phyloP scores from a whole-genome alignment of 2,113 vertebrate species.

The Leptodactylus fuscus region DNA sequence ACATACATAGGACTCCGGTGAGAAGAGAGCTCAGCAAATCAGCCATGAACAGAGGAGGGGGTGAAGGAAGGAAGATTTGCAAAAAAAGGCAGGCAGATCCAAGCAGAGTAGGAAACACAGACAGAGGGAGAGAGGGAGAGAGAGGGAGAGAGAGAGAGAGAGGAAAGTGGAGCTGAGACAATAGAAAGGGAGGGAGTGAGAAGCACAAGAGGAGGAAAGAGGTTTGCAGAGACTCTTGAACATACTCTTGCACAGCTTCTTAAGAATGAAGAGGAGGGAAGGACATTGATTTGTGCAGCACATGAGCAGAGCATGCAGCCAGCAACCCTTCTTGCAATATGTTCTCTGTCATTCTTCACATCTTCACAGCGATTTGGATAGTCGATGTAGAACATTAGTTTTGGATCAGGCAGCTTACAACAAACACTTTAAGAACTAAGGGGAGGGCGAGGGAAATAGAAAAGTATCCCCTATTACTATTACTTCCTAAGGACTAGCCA shows the following conservation, averaged over 20 bases:
- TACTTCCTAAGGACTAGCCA: slow-evolving; percentile 4
- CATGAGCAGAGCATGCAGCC: slow-evolving; percentile 55
- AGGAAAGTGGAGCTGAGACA: slow-evolving; percentile 30
- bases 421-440: neutral
- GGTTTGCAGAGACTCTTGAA: slow-evolving; percentile 72
- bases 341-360: slow-evolving; percentile 20
- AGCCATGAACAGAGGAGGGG: slow-evolving; percentile 67
- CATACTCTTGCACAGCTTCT: slow-evolving; percentile 67
- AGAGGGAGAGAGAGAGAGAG: slow-evolving; percentile 59
- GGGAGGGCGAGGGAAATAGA: slow-evolving; percentile 1
- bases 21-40: slow-evolving; percentile 76
- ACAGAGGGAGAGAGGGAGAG: slow-evolving; percentile 42
- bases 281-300: slow-evolving; percentile 53
- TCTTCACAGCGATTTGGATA: slow-evolving; percentile 27
- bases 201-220: slow-evolving; percentile 63
- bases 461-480: neutral
- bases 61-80: slow-evolving; percentile 63
- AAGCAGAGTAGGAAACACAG: slow-evolving; percentile 44
- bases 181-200: slow-evolving; percentile 65
- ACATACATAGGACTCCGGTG: slow-evolving; percentile 79
- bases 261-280: slow-evolving; percentile 62
- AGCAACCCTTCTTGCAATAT: slow-evolving; percentile 26
- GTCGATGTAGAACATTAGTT: slow-evolving; percentile 35
- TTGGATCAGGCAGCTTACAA: neutral
- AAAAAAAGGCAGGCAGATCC: slow-evolving; percentile 37